Evolutionary conservation across 2,888 invertebrate species (phyloP).

Genomic region (Rotaria magnacalcarata): DNA sequence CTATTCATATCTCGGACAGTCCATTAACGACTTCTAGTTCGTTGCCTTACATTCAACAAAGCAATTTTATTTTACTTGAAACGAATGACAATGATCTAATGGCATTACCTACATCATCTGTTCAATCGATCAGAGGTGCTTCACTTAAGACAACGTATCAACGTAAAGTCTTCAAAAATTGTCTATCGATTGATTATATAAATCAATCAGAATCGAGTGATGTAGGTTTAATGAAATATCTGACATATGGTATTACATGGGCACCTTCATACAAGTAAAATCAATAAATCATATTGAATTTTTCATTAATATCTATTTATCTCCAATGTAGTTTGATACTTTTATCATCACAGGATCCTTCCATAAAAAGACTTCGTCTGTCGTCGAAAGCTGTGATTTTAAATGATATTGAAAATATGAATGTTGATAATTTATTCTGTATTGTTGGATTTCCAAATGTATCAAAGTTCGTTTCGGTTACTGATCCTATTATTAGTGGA

Average conservation of each 20-base stretch:
- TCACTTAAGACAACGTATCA: background rate
- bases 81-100: background rate
- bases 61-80: background rate
- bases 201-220: background rate
- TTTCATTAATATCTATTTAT: background rate
- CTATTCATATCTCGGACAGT: too few relatives aligned
- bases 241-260: constrained; percentile 22
- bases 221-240: constrained; percentile 18
- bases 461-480: background rate
- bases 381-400: background rate
- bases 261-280: constrained; percentile 30
- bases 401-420: constrained; percentile 36
- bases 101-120: background rate
- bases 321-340: background rate
- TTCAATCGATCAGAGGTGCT: background rate
- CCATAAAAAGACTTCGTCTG: background rate
- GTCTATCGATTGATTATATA: background rate
- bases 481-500: background rate
- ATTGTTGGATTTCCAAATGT: constrained; percentile 28
- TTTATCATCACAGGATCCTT: background rate
- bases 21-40: background rate
- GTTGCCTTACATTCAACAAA: background rate
- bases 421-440: background rate
- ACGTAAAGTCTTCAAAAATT: background rate
- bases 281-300: too few relatives aligned